Evolutionary conservation across 2,888 invertebrate species (phyloP).

Genomic region (Drosophila ustulata): DNA sequence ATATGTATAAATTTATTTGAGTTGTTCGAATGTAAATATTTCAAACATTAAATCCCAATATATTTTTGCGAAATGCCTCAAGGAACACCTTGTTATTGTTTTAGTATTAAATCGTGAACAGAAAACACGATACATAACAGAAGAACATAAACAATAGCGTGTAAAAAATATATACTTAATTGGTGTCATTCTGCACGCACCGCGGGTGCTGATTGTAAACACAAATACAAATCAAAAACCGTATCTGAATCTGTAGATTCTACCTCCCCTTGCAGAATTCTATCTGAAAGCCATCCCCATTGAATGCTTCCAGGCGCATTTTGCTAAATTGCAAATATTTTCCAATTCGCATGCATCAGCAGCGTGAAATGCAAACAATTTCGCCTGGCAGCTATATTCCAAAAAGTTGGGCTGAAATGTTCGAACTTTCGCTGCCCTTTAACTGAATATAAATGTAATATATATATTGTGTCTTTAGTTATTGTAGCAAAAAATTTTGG

Average conservation of each 20-base stretch:
- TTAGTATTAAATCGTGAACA: background rate
- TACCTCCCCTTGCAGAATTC: constrained; percentile 3
- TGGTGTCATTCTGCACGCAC: constrained; percentile 75
- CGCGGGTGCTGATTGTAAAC: constrained; percentile 47
- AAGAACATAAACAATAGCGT: constrained; percentile 4
- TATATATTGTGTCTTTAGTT: background rate
- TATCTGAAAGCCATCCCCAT: constrained; percentile 23
- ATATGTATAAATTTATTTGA: too few relatives aligned
- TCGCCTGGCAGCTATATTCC: constrained; percentile 63
- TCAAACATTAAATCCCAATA: too few relatives aligned
- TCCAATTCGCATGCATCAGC: constrained; percentile 76
- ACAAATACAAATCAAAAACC: constrained; percentile 59
- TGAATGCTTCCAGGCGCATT: constrained; percentile 73
- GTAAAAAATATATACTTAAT: constrained; percentile 51
- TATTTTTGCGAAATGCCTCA: background rate
- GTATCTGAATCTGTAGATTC: constrained; percentile 20
- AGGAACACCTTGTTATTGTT: background rate
- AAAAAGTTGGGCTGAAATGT: constrained; percentile 13
- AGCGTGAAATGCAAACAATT: constrained; percentile 75
- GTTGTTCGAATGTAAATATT: too few relatives aligned
- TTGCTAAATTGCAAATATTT: constrained; percentile 82
- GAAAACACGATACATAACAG: background rate
- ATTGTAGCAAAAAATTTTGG: too few relatives aligned
- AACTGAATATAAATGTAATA: background rate
- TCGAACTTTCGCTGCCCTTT: constrained; percentile 4